A percentile compares a stretch with the other conserved stretches of the same genome.
Conservation (phyloP, 2,797 vertebrate species). For the Pogonophryne albipinna region DNA sequence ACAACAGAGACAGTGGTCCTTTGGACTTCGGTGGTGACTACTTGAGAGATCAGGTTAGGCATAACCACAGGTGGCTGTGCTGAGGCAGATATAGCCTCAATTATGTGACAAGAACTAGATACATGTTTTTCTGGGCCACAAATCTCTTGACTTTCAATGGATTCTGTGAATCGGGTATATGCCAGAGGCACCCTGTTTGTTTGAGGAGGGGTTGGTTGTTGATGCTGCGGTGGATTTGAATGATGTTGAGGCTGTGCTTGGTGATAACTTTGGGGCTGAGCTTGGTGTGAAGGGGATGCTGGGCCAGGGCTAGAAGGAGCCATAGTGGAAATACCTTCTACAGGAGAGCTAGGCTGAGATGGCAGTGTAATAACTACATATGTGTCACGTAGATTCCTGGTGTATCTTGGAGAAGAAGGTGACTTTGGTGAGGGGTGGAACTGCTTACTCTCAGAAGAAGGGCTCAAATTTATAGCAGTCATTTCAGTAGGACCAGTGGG, state of each 20-base stretch:
- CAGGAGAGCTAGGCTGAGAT: slow-evolving; percentile 96
- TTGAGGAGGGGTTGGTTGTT: slow-evolving; percentile 72
- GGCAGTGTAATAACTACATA: slow-evolving; percentile 99
- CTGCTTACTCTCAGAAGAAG: slow-evolving; percentile 88
- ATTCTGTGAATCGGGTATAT: slow-evolving; percentile 86
- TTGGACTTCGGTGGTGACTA: slow-evolving; percentile 88
- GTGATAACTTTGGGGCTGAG: slow-evolving; percentile 67
- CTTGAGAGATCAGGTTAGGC: slow-evolving; percentile 86
- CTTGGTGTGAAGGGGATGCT: slow-evolving; percentile 83
- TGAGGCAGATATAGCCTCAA: slow-evolving; percentile 86
- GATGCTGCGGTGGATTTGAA: slow-evolving; percentile 67
- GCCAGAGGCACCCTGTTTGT: slow-evolving; percentile 86
- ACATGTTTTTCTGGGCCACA: slow-evolving; percentile 86
- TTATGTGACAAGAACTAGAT: slow-evolving; percentile 87
- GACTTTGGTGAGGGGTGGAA: slow-evolving; percentile 93
- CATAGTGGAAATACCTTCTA: slow-evolving; percentile 89
- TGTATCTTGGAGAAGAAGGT: slow-evolving; percentile 89
- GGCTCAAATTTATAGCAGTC: slow-evolving; percentile 90
- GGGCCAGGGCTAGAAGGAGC: slow-evolving; percentile 88
- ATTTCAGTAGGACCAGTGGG: slow-evolving; percentile 81
- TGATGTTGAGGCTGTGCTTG: slow-evolving; percentile 74
- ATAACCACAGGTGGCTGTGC: slow-evolving; percentile 80
- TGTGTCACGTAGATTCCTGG: slow-evolving; percentile 92
- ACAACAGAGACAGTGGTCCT: slow-evolving; percentile 87
- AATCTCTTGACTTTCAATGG: slow-evolving; percentile 88